A percentile compares a stretch with the other conserved stretches of the same genome.
These are phyloP conservation scores for Sepioteuthis lessoniana DNA, from an alignment of 2,888 invertebrate species.

Conservation along the genomic window DNA sequence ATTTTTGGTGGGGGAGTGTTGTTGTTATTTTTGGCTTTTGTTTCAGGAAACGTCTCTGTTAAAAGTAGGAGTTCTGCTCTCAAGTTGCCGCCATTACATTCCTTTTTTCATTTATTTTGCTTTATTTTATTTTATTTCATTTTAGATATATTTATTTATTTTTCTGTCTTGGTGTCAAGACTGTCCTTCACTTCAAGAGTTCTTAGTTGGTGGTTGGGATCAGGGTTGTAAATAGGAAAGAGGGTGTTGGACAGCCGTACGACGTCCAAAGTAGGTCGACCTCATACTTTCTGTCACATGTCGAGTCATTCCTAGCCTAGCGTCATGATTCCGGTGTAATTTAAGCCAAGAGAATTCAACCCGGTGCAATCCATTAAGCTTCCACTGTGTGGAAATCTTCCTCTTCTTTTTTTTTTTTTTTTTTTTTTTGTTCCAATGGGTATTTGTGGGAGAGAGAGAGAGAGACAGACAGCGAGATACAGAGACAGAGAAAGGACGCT, in stretches of 20 bases:
- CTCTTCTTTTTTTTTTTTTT: not conserved
- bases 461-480: no score
- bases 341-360: slow-evolving; percentile 7
- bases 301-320: not conserved
- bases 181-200: not conserved
- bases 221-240: not conserved
- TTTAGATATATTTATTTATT: not conserved
- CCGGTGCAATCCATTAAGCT: not conserved
- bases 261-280: slow-evolving; percentile 1
- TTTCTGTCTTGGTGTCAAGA: not conserved
- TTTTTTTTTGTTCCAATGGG: not conserved
- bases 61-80: not conserved
- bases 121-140: not conserved
- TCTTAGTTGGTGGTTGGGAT: not conserved
- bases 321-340: slow-evolving; percentile 2
- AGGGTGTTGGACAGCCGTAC: not conserved
- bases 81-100: not conserved
- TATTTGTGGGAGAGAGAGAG: not conserved
- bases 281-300: slow-evolving; percentile 4
- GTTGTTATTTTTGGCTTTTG: not conserved
- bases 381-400: not conserved
- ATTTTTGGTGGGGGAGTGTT: not conserved
- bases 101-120: not conserved
- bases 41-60: not conserved
- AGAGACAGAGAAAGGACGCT: no score